Evolutionary conservation across 2,888 invertebrate species (phyloP).

Genomic region (Zeuzera pyrina): DNA sequence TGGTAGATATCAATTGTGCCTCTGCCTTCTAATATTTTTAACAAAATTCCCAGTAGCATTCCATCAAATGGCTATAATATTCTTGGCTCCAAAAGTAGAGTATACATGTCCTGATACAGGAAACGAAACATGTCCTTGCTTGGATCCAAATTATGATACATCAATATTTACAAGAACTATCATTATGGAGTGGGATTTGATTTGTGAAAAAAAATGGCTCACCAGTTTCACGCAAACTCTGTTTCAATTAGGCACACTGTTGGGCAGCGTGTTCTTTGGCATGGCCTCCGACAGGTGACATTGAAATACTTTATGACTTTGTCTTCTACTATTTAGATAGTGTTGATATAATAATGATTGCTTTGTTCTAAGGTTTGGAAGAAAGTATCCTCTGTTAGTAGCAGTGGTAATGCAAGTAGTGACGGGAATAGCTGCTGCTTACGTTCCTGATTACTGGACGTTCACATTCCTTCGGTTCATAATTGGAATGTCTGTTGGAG

Average conservation of each 20-base stretch:
- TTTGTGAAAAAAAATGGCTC: constrained; percentile 77
- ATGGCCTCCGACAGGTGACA: constrained; percentile 81
- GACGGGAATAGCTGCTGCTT: constrained; percentile 78
- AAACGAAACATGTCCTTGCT: constrained; percentile 68
- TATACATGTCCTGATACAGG: constrained; percentile 32
- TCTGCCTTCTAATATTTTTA: constrained; percentile 48
- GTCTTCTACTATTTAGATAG: not conserved
- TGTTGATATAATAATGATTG: not conserved
- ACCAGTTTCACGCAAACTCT: constrained; percentile 81
- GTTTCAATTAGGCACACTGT: constrained; percentile 82
- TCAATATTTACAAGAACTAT: constrained; percentile 80
- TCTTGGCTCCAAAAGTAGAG: constrained; percentile 54
- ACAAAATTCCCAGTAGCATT: constrained; percentile 63
- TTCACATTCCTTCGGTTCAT: constrained; percentile 80
- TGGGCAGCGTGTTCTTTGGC: constrained; percentile 83
- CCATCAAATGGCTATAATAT: constrained; percentile 67
- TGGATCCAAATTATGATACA: constrained; percentile 73
- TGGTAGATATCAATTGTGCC: constrained; percentile 64
- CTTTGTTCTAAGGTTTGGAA: constrained; percentile 77
- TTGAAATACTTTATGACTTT: not conserved
- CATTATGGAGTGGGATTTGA: constrained; percentile 82
- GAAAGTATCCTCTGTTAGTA: constrained; percentile 79
- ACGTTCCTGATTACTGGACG: constrained; percentile 72
- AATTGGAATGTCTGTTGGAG: constrained; percentile 83
- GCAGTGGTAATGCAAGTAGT: constrained; percentile 81